Evolutionary conservation across 2,797 vertebrate species (phyloP).

Genomic region (Eurystomus glaucurus): DNA sequence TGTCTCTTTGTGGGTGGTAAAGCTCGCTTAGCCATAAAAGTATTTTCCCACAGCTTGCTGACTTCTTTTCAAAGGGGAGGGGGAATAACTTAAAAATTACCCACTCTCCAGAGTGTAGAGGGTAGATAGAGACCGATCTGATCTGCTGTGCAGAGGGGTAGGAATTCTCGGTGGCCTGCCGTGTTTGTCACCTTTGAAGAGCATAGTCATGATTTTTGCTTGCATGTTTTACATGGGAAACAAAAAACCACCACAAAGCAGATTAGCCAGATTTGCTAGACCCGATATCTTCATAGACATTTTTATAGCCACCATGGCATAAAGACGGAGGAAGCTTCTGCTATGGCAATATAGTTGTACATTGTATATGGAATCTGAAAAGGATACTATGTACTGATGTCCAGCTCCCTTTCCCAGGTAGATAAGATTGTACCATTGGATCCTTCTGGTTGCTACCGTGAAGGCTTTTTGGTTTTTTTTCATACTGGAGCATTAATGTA

Average conservation of each 20-base stretch:
- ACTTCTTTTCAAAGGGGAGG: neutral
- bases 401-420: neutral
- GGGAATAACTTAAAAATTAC: slow-evolving; percentile 16
- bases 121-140: neutral
- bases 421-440: neutral
- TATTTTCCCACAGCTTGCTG: slow-evolving; percentile 74
- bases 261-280: neutral
- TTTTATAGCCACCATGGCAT: neutral
- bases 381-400: neutral
- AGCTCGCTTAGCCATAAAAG: slow-evolving; percentile 79
- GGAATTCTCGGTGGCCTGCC: neutral
- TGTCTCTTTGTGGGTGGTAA: slow-evolving; percentile 81
- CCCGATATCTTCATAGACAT: neutral
- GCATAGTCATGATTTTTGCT: neutral
- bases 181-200: neutral
- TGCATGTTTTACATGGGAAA: neutral
- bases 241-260: neutral
- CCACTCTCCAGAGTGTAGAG: slow-evolving; percentile 39
- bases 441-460: neutral
- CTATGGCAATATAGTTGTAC: neutral
- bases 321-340: slow-evolving; percentile 1
- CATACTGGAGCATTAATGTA: neutral
- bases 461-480: neutral
- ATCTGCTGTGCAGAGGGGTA: neutral
- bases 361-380: neutral